Evolutionary conservation across 2,797 vertebrate genomes (phyloP).

Genomic region (Nyctalus aviator): DNA sequence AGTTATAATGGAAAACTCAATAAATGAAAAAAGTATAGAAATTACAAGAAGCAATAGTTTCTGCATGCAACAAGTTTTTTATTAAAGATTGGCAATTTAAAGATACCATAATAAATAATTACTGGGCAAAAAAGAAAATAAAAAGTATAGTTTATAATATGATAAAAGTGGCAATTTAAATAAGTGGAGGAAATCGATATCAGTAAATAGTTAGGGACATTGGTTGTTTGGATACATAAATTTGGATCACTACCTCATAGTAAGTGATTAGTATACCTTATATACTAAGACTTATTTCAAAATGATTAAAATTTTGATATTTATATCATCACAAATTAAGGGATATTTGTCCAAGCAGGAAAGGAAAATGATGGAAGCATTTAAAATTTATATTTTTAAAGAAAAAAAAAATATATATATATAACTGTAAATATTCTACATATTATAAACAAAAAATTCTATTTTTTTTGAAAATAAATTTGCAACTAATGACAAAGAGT

Average conservation of each 20-base stretch:
- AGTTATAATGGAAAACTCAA: slow-evolving; percentile 25
- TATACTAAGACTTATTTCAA: slow-evolving; percentile 13
- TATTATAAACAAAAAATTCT: background rate
- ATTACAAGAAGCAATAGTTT: background rate
- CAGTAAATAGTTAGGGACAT: background rate
- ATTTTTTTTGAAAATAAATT: background rate
- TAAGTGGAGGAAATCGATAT: background rate
- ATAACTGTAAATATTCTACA: background rate
- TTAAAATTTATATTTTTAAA: background rate
- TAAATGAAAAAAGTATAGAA: slow-evolving; percentile 1
- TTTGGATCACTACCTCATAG: background rate
- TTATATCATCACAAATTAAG: background rate
- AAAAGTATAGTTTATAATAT: slow-evolving; percentile 6
- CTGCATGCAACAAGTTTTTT: background rate
- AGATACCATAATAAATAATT: background rate
- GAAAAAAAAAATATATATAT: background rate
- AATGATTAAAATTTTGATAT: background rate
- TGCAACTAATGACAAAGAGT: background rate
- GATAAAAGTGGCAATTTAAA: background rate
- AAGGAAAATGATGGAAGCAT: background rate
- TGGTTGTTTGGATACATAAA: slow-evolving; percentile 4
- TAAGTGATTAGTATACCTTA: background rate
- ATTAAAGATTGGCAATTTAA: slow-evolving; percentile 11
- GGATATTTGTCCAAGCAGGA: background rate
- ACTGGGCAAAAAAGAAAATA: background rate